Conservation (phyloP, 2,113 vertebrate species). For the Leuciscus idus region DNA sequence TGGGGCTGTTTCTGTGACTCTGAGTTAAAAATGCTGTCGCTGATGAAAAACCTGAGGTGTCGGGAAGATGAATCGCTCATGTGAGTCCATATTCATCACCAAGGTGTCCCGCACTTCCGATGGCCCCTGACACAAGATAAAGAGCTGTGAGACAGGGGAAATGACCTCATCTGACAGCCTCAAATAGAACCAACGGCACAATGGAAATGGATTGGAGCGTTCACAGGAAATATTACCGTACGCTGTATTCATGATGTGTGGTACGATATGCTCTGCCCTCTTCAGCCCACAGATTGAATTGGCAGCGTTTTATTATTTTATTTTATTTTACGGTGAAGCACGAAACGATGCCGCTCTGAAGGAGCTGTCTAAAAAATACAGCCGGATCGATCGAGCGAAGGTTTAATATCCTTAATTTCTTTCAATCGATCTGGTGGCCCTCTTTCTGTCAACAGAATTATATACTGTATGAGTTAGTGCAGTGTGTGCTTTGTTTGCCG, state of each 20-base stretch:
- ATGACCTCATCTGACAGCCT: conserved; percentile 78
- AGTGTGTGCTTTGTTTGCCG: conserved; percentile 45
- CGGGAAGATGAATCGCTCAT: conserved; percentile 79
- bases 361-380: conserved; percentile 59
- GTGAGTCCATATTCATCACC: conserved; percentile 82
- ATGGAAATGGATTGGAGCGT: conserved; percentile 82
- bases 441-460: conserved; percentile 53
- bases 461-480: conserved; percentile 44
- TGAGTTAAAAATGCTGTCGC: conserved; percentile 45
- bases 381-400: conserved; percentile 56
- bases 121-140: conserved; percentile 84
- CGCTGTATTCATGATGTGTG: conserved; percentile 74
- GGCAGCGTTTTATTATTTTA: conserved; percentile 59
- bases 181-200: conserved; percentile 71
- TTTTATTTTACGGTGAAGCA: conserved; percentile 53
- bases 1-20: conserved; percentile 25
- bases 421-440: conserved; percentile 48
- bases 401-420: conserved; percentile 65
- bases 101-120: conserved; percentile 78
- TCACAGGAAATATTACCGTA: conserved; percentile 77
- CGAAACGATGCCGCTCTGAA: neutral
- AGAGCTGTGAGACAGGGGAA: conserved; percentile 77
- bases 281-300: conserved; percentile 65
- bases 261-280: conserved; percentile 71
- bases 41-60: conserved; percentile 68